phyloP scores from a whole-genome alignment of 2,113 vertebrate genomes.

The Capra hircus region DNA sequence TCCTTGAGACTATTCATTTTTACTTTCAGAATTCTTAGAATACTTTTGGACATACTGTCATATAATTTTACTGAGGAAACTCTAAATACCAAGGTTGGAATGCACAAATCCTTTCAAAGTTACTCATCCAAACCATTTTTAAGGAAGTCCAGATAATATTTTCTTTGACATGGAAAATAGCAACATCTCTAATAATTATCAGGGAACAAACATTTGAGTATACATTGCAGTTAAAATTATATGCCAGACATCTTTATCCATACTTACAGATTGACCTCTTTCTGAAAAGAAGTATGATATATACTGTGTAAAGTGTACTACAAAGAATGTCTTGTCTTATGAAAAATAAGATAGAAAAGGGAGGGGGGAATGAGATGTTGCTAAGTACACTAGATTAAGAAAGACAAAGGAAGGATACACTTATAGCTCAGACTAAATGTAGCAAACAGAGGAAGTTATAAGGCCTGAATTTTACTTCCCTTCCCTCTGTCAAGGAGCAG shows the following conservation, averaged over 20 bases:
- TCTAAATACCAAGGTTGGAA: conserved; percentile 4
- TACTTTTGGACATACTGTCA: neutral
- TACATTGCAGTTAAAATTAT: neutral
- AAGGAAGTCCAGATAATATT: neutral
- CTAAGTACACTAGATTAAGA: neutral
- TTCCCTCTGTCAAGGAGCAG: neutral
- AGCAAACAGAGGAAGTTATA: neutral
- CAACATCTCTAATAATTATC: neutral
- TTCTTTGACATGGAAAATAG: neutral
- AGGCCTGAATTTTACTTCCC: neutral
- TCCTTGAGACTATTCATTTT: neutral
- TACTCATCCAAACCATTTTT: neutral
- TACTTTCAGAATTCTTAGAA: neutral
- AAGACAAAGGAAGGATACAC: neutral
- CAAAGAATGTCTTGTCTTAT: neutral
- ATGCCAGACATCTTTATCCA: neutral
- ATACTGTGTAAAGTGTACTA: neutral
- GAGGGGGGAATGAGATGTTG: no score
- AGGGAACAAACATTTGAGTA: neutral
- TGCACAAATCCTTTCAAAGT: neutral
- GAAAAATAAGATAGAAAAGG: neutral
- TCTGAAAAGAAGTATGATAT: neutral
- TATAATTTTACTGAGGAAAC: neutral
- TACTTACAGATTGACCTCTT: neutral
- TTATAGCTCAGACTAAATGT: neutral